phyloP scores from a whole-genome alignment of 2,113 vertebrate genomes.

The Dromaius novaehollandiae region DNA sequence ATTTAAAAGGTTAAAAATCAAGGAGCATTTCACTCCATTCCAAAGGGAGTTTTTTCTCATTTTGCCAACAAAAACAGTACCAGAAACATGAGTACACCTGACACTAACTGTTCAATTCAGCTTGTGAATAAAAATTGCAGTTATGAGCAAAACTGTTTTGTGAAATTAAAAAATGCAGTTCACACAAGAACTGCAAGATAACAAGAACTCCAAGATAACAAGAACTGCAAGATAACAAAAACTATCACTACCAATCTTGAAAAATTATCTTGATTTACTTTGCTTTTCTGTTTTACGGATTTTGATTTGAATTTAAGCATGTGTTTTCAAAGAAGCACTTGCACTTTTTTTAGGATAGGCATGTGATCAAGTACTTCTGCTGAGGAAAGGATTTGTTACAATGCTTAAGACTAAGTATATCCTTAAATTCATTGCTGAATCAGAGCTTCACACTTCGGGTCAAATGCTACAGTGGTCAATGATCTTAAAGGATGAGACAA shows the following conservation, averaged over 20 bases:
- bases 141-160: background rate
- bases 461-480: background rate
- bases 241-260: background rate
- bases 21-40: background rate
- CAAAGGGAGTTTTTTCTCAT: background rate
- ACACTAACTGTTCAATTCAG: background rate
- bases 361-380: background rate
- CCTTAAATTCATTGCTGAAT: background rate
- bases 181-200: background rate
- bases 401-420: background rate
- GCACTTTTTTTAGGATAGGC: background rate
- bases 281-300: background rate
- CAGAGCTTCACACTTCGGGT: background rate
- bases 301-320: background rate
- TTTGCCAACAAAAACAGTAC: background rate
- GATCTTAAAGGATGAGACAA: background rate
- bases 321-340: background rate
- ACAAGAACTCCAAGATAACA: no score
- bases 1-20: background rate
- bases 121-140: background rate
- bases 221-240: background rate
- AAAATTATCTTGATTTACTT: background rate
- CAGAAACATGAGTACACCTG: background rate
- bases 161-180: background rate
- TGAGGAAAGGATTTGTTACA: background rate